Conservation (phyloP, 2,113 vertebrate species). For the Heterocephalus glaber region DNA sequence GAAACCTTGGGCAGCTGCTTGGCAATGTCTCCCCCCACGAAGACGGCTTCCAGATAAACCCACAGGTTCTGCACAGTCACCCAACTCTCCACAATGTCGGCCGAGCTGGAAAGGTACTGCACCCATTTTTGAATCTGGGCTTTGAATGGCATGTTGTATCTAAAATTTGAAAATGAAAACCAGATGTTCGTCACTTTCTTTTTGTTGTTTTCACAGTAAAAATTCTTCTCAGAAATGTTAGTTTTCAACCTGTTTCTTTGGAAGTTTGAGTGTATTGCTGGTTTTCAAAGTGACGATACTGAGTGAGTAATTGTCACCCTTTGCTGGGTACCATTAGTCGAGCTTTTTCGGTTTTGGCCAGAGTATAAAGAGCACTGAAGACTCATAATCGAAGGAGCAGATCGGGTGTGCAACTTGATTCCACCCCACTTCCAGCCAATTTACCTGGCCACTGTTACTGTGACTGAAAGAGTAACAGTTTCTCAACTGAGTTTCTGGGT, state of each 20-base stretch:
- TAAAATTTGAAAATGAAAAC: slow-evolving; percentile 74
- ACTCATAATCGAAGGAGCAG: background rate
- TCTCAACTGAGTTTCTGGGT: background rate
- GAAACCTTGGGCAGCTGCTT: slow-evolving; percentile 97
- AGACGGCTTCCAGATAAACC: slow-evolving; percentile 98
- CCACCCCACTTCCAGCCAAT: background rate
- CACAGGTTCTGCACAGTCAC: slow-evolving; percentile 97
- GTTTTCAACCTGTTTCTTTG: background rate
- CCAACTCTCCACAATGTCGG: slow-evolving; percentile 96
- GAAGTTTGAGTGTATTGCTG: background rate
- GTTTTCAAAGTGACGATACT: background rate
- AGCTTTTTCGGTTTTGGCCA: background rate
- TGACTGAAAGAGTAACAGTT: background rate
- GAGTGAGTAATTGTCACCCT: background rate
- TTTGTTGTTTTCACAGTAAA: slow-evolving; percentile 2
- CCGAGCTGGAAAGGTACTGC: slow-evolving; percentile 94
- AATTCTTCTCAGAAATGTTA: background rate
- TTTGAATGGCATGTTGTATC: slow-evolving; percentile 96
- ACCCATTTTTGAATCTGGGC: slow-evolving; percentile 98
- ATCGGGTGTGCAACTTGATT: background rate
- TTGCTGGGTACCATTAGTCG: background rate
- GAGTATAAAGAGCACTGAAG: background rate
- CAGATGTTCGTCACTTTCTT: background rate
- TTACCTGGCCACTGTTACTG: background rate
- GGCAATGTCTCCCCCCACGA: slow-evolving; percentile 97